These are phyloP conservation scores for Piscicola geometra DNA, from an alignment of 2,888 invertebrate species.

Conservation along the genomic window DNA sequence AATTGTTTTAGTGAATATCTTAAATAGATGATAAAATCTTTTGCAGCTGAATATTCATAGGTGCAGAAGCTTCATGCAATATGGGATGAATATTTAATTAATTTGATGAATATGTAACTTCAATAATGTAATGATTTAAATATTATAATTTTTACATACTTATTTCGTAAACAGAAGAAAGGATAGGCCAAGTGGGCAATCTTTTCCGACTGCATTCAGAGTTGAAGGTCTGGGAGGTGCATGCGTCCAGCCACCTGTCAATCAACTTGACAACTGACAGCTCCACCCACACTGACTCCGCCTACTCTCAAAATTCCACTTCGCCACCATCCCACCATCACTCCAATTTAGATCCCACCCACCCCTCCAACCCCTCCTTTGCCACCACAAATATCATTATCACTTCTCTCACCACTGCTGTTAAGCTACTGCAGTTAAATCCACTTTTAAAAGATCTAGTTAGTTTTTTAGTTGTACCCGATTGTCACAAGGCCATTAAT, in stretches of 20 bases:
- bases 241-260: background rate
- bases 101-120: too few relatives aligned
- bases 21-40: too few relatives aligned
- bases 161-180: background rate
- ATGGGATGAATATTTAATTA: too few relatives aligned
- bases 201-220: background rate
- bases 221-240: background rate
- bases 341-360: too few relatives aligned
- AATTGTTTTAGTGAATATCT: too few relatives aligned
- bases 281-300: too few relatives aligned
- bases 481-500: background rate
- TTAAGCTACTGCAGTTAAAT: background rate
- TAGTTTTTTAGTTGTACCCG: background rate
- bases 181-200: background rate
- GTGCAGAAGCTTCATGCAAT: too few relatives aligned
- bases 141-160: background rate
- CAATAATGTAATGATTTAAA: background rate
- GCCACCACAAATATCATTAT: background rate
- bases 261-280: background rate
- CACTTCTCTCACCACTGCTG: background rate
- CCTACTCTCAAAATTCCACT: too few relatives aligned
- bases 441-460: background rate
- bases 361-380: background rate
- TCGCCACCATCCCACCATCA: too few relatives aligned
- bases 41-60: too few relatives aligned